These are phyloP conservation scores for Acridotheres tristis DNA, from an alignment of 2,797 vertebrate species.

Conservation along the genomic window DNA sequence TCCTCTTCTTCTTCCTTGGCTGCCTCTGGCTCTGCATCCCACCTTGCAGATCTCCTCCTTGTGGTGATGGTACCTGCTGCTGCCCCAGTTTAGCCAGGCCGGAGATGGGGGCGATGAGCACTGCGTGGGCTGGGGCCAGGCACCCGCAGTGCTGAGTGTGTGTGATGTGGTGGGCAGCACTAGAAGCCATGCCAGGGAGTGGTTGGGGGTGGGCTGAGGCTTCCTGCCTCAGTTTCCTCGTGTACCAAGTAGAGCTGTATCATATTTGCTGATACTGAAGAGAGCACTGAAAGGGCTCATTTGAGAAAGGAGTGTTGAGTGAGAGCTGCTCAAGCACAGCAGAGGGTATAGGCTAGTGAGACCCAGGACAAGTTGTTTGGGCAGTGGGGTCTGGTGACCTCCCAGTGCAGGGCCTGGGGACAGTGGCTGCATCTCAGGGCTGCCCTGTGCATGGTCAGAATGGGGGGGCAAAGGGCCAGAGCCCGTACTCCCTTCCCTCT, in stretches of 20 bases:
- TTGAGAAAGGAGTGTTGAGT: neutral
- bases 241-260: accelerated
- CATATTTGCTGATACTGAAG: neutral
- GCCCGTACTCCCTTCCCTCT: neutral
- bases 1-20: neutral
- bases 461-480: neutral
- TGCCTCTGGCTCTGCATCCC: neutral
- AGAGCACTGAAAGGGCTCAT: neutral
- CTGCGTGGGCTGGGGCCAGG: accelerated
- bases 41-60: neutral
- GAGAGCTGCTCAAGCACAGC: neutral
- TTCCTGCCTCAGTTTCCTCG: neutral
- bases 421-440: neutral
- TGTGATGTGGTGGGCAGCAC: accelerated
- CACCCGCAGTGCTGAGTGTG: neutral
- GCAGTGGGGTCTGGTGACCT: neutral
- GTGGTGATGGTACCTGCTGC: neutral
- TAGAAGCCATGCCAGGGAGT: accelerated
- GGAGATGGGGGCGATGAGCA: neutral
- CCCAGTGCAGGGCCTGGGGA: neutral
- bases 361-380: neutral
- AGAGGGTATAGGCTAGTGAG: neutral
- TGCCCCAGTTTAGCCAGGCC: neutral
- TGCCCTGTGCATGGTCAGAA: neutral
- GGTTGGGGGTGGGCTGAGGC: accelerated